Evolutionary conservation across 1,140 invertebrate species (phyloP).

Genomic region (Nomia melanderi): DNA sequence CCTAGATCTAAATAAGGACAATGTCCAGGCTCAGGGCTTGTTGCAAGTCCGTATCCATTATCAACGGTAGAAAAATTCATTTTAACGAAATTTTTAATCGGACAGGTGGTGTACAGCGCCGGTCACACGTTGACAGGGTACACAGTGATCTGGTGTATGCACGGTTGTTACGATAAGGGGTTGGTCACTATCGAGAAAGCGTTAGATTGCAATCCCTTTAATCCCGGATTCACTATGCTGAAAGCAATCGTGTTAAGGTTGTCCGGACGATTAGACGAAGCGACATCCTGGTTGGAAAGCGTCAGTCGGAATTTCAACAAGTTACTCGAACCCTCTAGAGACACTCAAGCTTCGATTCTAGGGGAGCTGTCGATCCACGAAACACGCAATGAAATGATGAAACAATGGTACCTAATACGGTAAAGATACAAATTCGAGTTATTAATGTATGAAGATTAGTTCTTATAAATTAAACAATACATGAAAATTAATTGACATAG

Average conservation of each 20-base stretch:
- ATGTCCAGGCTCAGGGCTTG: slow-evolving; percentile 40
- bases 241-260: slow-evolving; percentile 53
- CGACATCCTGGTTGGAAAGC: slow-evolving; percentile 45
- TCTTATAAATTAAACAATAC: too few relatives aligned
- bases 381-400: slow-evolving; percentile 35
- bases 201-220: slow-evolving; percentile 57
- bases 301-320: slow-evolving; percentile 54
- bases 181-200: slow-evolving; percentile 46
- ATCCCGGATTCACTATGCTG: slow-evolving; percentile 57
- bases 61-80: too few relatives aligned
- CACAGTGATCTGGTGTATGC: slow-evolving; percentile 49
- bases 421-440: background rate
- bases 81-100: background rate
- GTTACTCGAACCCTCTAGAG: slow-evolving; percentile 32
- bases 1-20: slow-evolving; percentile 31
- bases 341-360: slow-evolving; percentile 41
- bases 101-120: slow-evolving; percentile 42
- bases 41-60: slow-evolving; percentile 38
- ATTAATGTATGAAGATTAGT: too few relatives aligned
- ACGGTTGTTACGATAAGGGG: slow-evolving; percentile 56
- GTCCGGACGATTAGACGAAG: slow-evolving; percentile 52
- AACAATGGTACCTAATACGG: slow-evolving; percentile 52
- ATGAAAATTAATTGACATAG: too few relatives aligned
- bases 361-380: slow-evolving; percentile 45
- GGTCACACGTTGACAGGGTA: slow-evolving; percentile 37